Evolutionary conservation across 2,113 vertebrate genomes (phyloP), one percentile per base, ranked within the genome.

Genomic region (Etheostoma cragini): DNA sequence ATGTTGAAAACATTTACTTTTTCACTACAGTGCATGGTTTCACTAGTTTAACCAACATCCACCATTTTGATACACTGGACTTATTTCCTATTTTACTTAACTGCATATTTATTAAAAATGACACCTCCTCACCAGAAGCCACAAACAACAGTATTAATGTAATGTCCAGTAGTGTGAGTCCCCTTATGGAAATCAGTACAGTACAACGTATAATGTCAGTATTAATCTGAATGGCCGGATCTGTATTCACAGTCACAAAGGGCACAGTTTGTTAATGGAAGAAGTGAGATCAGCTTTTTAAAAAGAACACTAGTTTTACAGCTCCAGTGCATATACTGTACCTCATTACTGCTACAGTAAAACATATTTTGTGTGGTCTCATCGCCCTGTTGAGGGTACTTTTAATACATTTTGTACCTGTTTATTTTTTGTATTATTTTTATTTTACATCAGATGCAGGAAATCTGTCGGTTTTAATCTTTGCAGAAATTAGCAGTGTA

Each of bases 231-330:
- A 46, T 19, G 24, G 5, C 16, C n/a, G 21, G 66, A 84, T 72
- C 49, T 58, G 45, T 78, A 15, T 78, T 64, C 65, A 49, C 7
- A 75, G 89, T 85, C 30, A 71, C 56, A 67, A 67, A 78, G 49
- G 60, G 65, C 58, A 66, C 21, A n/a, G 85, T 88, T 90, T 86
- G 83, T 80, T 84, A 53, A 82, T 70, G 74, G 85, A 85, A 89
- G 53, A 78, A 84, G 64, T 90, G 85, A 90, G 73, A 70, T 86
- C 83, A 83, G 52, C 66, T 69, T 66, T 46, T 72, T 12, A 62
- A 26, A 76, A 73, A 77, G 58, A 65, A n/a, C 38, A 74, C 47
- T 17, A 33, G 8, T 80, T 75, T 78, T 70, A 78, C 62, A 46
- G 15, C 64, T 66, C 15, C 24, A 64, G 17, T 52, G 76, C 24